Conservation (phyloP, 2,113 vertebrate genomes). For the Aegithalos caudatus region DNA sequence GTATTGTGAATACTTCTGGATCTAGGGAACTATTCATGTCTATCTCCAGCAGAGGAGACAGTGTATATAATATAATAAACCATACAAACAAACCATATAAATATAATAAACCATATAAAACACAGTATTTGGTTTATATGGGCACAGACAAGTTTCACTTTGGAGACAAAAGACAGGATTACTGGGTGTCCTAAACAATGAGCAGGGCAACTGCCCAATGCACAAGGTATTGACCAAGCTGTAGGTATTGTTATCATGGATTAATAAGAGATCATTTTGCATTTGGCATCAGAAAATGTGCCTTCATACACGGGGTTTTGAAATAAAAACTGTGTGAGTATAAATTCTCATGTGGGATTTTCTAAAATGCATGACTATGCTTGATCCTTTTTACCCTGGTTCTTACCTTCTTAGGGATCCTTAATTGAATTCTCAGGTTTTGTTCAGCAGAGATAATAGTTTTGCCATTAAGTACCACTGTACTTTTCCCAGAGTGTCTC, state of each 20-base stretch:
- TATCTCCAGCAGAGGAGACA: neutral
- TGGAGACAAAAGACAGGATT: neutral
- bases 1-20: neutral
- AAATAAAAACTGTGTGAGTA: neutral
- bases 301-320: neutral
- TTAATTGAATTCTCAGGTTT: neutral
- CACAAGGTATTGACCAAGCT: neutral
- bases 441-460: neutral
- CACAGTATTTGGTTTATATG: neutral
- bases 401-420: neutral
- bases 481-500: neutral
- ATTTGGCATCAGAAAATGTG: neutral
- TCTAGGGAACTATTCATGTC: neutral
- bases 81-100: neutral
- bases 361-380: neutral
- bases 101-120: neutral
- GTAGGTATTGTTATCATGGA: neutral
- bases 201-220: neutral
- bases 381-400: neutral
- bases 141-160: neutral
- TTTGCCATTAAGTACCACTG: neutral
- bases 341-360: neutral
- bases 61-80: neutral
- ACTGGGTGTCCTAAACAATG: neutral
- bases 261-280: neutral